Evolutionary conservation across 2,888 invertebrate species (phyloP).

Genomic region (Epistrophella euchroma): DNA sequence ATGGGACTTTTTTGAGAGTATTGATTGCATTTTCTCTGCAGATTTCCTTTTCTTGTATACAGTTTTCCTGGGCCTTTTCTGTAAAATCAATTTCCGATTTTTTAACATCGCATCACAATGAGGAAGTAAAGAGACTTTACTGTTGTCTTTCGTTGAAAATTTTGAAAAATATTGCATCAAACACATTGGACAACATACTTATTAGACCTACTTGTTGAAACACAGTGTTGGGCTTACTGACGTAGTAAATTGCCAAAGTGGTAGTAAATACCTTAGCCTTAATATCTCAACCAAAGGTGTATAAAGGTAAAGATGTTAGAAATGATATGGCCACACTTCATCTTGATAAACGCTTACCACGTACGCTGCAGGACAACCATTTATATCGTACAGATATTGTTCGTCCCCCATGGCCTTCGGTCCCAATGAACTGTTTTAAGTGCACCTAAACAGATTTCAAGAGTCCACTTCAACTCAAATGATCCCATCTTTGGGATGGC

Average conservation of each 20-base stretch:
- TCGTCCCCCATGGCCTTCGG: conserved; percentile 7
- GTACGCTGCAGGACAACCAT: neutral
- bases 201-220: no score
- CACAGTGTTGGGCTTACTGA: neutral
- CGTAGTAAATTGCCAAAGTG: neutral
- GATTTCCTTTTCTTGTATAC: no score
- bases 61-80: no score
- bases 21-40: no score
- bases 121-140: no score
- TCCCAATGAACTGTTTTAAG: conserved; percentile 18
- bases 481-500: neutral
- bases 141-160: no score
- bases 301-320: conserved; percentile 10
- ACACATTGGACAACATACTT: no score
- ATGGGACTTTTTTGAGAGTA: no score
- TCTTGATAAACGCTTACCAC: conserved; percentile 23
- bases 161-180: no score
- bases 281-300: neutral
- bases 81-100: no score
- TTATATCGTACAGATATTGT: neutral
- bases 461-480: conserved; percentile 24
- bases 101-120: no score
- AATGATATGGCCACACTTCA: conserved; percentile 10
- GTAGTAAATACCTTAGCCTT: neutral
- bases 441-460: conserved; percentile 36